Base-by-base conservation (phyloP, 2,888 invertebrate species). In the Pinctada fucata region DNA sequence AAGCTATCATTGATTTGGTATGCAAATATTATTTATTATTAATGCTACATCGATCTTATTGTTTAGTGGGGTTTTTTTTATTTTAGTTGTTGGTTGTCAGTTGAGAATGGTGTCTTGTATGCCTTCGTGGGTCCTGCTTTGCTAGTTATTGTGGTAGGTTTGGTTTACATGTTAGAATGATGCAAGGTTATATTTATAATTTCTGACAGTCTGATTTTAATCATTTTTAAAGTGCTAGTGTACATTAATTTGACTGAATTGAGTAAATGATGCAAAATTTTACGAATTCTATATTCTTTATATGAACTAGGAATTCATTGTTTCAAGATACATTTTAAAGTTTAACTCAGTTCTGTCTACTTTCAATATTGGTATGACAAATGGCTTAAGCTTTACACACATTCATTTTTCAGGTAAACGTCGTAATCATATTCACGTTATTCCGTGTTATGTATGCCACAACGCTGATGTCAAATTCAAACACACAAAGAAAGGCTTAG, bases 361-460 rank as follows among this genome's bases (percentile, higher is more conserved):
- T 31, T 31, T 31, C 31, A 31, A 31, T 31, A 31, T 31, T 31
- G 31, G 31, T 31, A 31, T 31, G 31, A 31, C 31, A 31, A 31
- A 31, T 31, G 31, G 31, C 31, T 31, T 31, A 31, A 31, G 31
- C 31, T 31, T 31, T 31, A 31, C 31, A 31, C 31, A 31, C 31
- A 31, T 67, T 67, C 31, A 16, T 10, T n/a, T 67, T 67, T 16
- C n/a, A 72, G 71, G 45, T 72, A 3, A 72, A 72, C 52, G 5
- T 72, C 8, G 13, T 72, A 51, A 72, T 72, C 71, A n/a, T 72
- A n/a, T 52, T 51, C 52, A 72, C 71, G 4, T 45, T 72, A 45
- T 50, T 72, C 10, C 31, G 50, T 3, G 52, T 52, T n/a, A 72
- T 72, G 52, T 72, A 72, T 31, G 51, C 71, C n/a, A 72, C 71